Evolutionary conservation across 1,140 invertebrate species (phyloP).

Genomic region (Caenorhabditis briggsae): DNA sequence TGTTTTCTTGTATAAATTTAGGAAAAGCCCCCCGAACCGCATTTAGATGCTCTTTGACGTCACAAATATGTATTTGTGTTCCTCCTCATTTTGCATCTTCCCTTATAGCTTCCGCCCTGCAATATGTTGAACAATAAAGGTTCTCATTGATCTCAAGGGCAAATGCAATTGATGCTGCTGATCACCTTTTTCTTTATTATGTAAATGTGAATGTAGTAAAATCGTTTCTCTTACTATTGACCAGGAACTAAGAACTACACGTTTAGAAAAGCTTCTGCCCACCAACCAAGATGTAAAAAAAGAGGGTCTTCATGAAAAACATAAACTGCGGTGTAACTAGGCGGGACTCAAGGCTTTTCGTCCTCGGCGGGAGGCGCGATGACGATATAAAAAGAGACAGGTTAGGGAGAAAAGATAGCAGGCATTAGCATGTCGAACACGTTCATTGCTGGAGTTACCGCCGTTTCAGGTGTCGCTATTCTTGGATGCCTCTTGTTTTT

Average conservation of each 20-base stretch:
- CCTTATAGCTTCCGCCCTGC: not conserved
- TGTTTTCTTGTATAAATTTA: not conserved
- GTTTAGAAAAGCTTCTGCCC: not conserved
- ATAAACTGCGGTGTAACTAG: slow-evolving; percentile 53
- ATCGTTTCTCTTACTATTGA: not conserved
- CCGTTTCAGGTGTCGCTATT: slow-evolving; percentile 33
- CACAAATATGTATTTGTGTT: slow-evolving; percentile 3
- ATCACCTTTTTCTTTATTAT: slow-evolving; percentile 10
- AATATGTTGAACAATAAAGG: not conserved
- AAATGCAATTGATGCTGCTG: not conserved
- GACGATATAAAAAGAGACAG: slow-evolving; percentile 46
- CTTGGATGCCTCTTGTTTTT: slow-evolving; percentile 40
- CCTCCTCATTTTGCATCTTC: not conserved
- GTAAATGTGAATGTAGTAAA: slow-evolving; percentile 44
- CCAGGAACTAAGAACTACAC: slow-evolving; percentile 45
- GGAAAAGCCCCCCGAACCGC: not conserved
- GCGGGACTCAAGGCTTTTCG: slow-evolving; percentile 36
- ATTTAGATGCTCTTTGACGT: slow-evolving; percentile 14
- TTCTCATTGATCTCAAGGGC: slow-evolving; percentile 11
- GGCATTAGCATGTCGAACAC: slow-evolving; percentile 39
- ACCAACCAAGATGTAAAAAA: slow-evolving; percentile 14
- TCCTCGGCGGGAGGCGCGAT: slow-evolving; percentile 20
- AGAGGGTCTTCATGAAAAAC: not conserved
- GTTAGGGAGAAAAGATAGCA: not conserved
- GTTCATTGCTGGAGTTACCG: slow-evolving; percentile 42